Evolutionary conservation across 2,888 invertebrate genomes (phyloP).

Genomic region (Noctua janthe): DNA sequence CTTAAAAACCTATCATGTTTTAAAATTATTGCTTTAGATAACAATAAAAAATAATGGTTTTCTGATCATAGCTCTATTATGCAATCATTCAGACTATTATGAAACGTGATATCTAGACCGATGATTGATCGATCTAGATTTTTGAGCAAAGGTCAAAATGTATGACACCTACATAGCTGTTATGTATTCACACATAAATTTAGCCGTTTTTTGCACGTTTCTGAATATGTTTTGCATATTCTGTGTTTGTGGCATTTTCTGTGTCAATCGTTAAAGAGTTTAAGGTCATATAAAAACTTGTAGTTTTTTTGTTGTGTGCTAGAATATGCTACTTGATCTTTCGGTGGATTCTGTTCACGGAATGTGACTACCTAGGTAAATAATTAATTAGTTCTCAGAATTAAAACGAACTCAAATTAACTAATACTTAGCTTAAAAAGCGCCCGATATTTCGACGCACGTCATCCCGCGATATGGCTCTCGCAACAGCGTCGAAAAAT

Average conservation of each 20-base stretch:
- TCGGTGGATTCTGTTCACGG: not conserved
- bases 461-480: no score
- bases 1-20: slow-evolving; percentile 30
- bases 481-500: no score
- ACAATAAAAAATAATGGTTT: slow-evolving; percentile 66
- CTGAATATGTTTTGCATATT: slow-evolving; percentile 48
- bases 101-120: slow-evolving; percentile 64
- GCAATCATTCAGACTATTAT: slow-evolving; percentile 71
- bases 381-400: slow-evolving; percentile 1
- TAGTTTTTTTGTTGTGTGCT: not conserved
- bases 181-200: slow-evolving; percentile 55
- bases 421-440: no score
- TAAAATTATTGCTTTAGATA: slow-evolving; percentile 43
- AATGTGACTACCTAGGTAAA: not conserved
- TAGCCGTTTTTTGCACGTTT: slow-evolving; percentile 7
- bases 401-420: not conserved
- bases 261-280: slow-evolving; percentile 23
- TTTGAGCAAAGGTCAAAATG: slow-evolving; percentile 53
- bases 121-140: slow-evolving; percentile 72
- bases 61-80: slow-evolving; percentile 53
- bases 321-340: not conserved
- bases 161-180: slow-evolving; percentile 47
- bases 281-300: slow-evolving; percentile 27
- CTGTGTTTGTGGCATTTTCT: slow-evolving; percentile 43
- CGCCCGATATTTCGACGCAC: no score